phyloP scores from a whole-genome alignment of 35 echinoderm and acorn worm genomes.

The Amphiura filiformis region DNA sequence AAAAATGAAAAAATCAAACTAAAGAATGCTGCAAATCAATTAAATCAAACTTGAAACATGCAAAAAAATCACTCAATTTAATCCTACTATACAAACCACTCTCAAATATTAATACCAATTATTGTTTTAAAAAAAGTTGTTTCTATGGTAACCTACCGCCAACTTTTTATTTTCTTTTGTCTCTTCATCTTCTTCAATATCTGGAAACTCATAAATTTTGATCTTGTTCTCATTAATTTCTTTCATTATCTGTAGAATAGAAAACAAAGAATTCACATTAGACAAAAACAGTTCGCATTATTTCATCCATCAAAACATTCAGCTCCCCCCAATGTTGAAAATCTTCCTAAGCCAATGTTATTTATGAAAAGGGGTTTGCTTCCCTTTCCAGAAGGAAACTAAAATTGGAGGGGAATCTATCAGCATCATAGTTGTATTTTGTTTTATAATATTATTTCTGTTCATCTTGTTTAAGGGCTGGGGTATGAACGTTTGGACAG shows the following conservation, averaged over 20 bases:
- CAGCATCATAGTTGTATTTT: no score
- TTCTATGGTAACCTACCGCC: conserved; percentile 46
- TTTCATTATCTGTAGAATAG: conserved; percentile 86
- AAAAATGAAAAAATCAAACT: no score
- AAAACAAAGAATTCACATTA: background rate
- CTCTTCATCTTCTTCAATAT: conserved; percentile 96
- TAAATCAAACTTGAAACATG: background rate
- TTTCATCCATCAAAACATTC: no score
- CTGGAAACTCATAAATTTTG: conserved; percentile 99
- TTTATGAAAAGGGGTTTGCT: no score
- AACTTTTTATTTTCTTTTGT: conserved; percentile 87
- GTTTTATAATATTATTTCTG: no score
- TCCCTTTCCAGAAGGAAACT: no score
- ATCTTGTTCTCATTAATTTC: conserved; percentile 95
- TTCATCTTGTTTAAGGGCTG: no score
- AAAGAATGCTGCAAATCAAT: background rate
- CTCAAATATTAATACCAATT: background rate
- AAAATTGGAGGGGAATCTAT: no score
- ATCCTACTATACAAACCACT: conserved; percentile 6
- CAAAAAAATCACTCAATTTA: conserved; percentile 10
- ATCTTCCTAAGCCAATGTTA: no score
- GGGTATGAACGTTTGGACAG: no score
- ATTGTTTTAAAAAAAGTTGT: background rate
- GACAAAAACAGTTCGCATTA: no score
- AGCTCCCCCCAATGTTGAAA: no score